Conservation (phyloP, 1,140 invertebrate species). For the Monomorium pharaonis region DNA sequence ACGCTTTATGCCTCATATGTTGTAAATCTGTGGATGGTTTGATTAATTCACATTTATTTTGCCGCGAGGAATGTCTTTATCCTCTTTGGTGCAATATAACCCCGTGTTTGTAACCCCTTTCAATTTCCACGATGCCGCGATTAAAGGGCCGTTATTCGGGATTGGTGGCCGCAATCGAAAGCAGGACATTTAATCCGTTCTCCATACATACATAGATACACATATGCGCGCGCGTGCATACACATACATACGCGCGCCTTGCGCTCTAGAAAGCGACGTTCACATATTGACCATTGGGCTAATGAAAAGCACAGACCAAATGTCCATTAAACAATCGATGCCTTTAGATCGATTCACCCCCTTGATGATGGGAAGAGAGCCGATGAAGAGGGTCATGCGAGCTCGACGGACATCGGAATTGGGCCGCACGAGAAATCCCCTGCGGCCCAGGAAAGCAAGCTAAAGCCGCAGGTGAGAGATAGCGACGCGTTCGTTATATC, state of each 20-base stretch:
- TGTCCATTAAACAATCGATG: conserved; percentile 29
- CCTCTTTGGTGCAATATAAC: conserved; percentile 30
- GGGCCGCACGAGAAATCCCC: not conserved
- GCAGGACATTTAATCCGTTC: conserved; percentile 50
- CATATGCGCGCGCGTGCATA: too few relatives aligned
- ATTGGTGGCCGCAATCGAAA: conserved; percentile 48
- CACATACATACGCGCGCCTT: not conserved
- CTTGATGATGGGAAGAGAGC: not conserved
- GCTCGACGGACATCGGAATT: conserved; percentile 14
- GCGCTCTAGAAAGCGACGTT: conserved; percentile 24
- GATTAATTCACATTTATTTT: conserved; percentile 56
- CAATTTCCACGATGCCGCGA: conserved; percentile 56
- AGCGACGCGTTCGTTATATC: conserved; percentile 54
- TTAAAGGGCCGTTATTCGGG: conserved; percentile 54
- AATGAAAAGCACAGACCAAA: conserved; percentile 24
- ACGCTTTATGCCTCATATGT: not conserved
- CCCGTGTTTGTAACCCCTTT: conserved; percentile 48
- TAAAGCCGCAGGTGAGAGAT: conserved; percentile 42
- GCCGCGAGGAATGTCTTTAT: conserved; percentile 48
- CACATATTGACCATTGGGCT: not conserved
- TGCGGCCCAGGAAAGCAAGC: conserved; percentile 30
- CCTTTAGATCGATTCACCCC: not conserved
- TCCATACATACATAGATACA: not conserved
- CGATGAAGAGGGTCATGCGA: not conserved
- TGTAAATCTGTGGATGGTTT: conserved; percentile 4